Evolutionary conservation across 2,888 invertebrate species (phyloP).

Genomic region (Homarus gammarus): DNA sequence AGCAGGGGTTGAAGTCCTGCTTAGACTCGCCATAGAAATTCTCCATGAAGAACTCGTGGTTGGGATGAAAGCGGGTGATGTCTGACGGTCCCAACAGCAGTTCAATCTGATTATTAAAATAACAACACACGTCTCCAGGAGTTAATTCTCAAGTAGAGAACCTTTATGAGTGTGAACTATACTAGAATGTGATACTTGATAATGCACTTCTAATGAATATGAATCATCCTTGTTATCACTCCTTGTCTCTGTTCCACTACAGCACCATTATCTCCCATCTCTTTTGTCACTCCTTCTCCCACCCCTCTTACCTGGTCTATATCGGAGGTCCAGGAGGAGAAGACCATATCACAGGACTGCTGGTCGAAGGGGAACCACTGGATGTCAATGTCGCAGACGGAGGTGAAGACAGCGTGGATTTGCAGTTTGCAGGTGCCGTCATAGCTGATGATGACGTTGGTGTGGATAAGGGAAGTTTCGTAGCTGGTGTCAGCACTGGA

Average conservation of each 20-base stretch:
- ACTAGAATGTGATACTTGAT: too few species aligned
- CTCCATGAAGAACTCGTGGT: slow-evolving; percentile 73
- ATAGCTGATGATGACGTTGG: slow-evolving; percentile 66
- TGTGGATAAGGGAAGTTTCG: slow-evolving; percentile 55
- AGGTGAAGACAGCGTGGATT: slow-evolving; percentile 68
- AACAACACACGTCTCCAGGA: too few species aligned
- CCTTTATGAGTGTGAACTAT: too few species aligned
- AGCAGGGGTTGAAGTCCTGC: slow-evolving; percentile 56
- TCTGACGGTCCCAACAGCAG: slow-evolving; percentile 53
- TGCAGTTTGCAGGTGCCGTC: slow-evolving; percentile 47
- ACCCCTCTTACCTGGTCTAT: slow-evolving; percentile 28
- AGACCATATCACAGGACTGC: slow-evolving; percentile 64
- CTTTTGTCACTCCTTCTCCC: neutral
- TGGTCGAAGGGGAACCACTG: slow-evolving; percentile 75
- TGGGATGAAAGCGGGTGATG: slow-evolving; percentile 59
- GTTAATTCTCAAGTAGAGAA: too few species aligned
- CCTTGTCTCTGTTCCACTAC: too few species aligned
- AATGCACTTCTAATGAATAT: too few species aligned
- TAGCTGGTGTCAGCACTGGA: slow-evolving; percentile 54
- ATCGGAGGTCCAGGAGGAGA: slow-evolving; percentile 67
- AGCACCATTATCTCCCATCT: too few species aligned
- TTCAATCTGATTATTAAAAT: too few species aligned
- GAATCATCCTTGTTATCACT: too few species aligned
- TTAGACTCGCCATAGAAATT: slow-evolving; percentile 56
- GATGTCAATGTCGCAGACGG: slow-evolving; percentile 69